These are phyloP conservation scores for Sphaeridia pumilis DNA, from an alignment of 2,888 invertebrate genomes.

Conservation along the genomic window DNA sequence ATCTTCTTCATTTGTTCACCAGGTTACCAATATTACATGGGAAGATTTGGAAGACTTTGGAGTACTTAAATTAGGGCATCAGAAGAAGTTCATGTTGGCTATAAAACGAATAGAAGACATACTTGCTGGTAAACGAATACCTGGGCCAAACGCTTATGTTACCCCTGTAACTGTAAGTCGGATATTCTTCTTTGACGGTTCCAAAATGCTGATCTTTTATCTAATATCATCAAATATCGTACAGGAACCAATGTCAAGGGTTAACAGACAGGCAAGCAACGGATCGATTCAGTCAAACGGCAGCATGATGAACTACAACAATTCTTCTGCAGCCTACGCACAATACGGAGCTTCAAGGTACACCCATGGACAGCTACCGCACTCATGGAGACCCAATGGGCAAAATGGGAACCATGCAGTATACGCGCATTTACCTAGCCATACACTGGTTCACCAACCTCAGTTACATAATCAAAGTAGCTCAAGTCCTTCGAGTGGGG, in stretches of 20 bases:
- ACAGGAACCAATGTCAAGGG: slow-evolving; percentile 10
- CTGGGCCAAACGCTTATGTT: slow-evolving; percentile 28
- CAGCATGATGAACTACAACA: not conserved
- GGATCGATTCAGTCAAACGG: slow-evolving; percentile 7
- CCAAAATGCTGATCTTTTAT: not conserved
- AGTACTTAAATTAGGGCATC: slow-evolving; percentile 85
- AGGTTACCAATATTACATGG: slow-evolving; percentile 87
- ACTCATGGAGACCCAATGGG: slow-evolving; percentile 19
- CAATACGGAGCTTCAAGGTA: slow-evolving; percentile 12
- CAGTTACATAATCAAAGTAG: slow-evolving; percentile 25
- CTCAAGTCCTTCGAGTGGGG: slow-evolving; percentile 8
- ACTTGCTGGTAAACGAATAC: slow-evolving; percentile 60
- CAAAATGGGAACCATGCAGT: slow-evolving; percentile 9
- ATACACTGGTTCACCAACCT: slow-evolving; percentile 30
- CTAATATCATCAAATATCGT: not conserved
- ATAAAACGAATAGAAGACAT: slow-evolving; percentile 93
- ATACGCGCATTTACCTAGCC: slow-evolving; percentile 11
- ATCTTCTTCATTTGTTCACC: slow-evolving; percentile 1
- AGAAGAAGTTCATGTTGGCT: slow-evolving; percentile 94
- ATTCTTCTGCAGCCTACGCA: slow-evolving; percentile 2
- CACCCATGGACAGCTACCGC: slow-evolving; percentile 9
- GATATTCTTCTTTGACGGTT: not conserved
- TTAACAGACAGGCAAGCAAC: slow-evolving; percentile 3
- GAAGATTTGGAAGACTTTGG: slow-evolving; percentile 98
- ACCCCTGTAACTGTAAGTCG: slow-evolving; percentile 20